phyloP scores from a whole-genome alignment of 2,888 invertebrate genomes.

The Argyresthia goedartella region DNA sequence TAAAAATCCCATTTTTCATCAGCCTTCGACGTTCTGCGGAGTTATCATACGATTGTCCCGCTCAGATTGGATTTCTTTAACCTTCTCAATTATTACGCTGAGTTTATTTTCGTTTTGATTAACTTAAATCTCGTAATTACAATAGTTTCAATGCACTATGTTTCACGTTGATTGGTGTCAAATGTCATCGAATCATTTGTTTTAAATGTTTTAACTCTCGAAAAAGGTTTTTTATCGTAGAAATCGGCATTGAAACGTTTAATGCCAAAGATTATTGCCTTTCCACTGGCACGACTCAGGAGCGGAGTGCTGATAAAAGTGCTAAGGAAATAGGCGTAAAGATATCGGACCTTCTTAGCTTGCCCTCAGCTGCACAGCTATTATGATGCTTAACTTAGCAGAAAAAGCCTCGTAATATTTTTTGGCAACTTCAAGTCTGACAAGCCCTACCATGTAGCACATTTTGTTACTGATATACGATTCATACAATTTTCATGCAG shows the following conservation, averaged over 20 bases:
- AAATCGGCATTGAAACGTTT: slow-evolving; percentile 20
- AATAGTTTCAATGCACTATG: slow-evolving; percentile 24
- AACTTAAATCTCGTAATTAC: slow-evolving; percentile 34
- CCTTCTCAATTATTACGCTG: slow-evolving; percentile 34
- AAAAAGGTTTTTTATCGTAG: slow-evolving; percentile 5
- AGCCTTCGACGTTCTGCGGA: slow-evolving; percentile 44
- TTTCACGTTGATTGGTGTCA: slow-evolving; percentile 22
- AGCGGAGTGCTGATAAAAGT: slow-evolving; percentile 34
- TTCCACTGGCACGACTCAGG: slow-evolving; percentile 19
- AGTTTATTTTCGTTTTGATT: slow-evolving; percentile 40
- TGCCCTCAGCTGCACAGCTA: slow-evolving; percentile 1
- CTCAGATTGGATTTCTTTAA: slow-evolving; percentile 54
- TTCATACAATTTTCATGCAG: too few relatives aligned
- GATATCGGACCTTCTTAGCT: slow-evolving; percentile 20
- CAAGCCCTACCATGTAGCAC: too few relatives aligned
- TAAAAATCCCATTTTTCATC: slow-evolving; percentile 65
- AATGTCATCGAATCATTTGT: slow-evolving; percentile 13
- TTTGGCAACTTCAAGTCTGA: too few relatives aligned
- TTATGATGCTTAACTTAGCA: too few relatives aligned
- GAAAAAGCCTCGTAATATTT: too few relatives aligned
- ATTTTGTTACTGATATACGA: too few relatives aligned
- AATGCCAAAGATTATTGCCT: slow-evolving; percentile 29
- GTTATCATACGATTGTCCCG: slow-evolving; percentile 51
- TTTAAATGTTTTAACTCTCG: slow-evolving; percentile 4
- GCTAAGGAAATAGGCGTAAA: slow-evolving; percentile 33